These are phyloP conservation scores for Oryzias dopingdopingensis DNA, from an alignment of 2,797 vertebrate species.

Conservation along the genomic window DNA sequence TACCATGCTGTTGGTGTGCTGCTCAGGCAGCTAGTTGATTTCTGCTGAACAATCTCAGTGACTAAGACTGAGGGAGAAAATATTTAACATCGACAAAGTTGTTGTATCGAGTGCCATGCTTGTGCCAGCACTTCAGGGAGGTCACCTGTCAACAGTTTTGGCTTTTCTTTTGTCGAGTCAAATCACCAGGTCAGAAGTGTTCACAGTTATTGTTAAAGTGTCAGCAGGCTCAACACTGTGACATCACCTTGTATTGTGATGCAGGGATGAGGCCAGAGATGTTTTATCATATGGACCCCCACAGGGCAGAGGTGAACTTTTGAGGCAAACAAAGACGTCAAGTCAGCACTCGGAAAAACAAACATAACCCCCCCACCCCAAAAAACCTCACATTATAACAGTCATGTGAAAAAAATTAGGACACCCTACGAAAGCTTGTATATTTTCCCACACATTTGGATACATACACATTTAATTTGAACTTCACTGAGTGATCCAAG, in stretches of 20 bases:
- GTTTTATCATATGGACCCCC: conserved; percentile 45
- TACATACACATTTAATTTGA: no score
- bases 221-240: conserved; percentile 15
- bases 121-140: not conserved
- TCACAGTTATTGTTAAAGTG: conserved; percentile 11
- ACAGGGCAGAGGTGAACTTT: conserved; percentile 41
- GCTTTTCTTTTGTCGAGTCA: conserved; percentile 10
- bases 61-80: no score
- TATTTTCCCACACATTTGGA: no score
- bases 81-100: no score
- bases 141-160: conserved; percentile 13
- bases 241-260: conserved; percentile 6
- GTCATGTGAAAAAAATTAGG: no score
- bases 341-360: conserved; percentile 41
- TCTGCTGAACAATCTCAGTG: no score
- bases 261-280: conserved; percentile 10
- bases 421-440: no score
- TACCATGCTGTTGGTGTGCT: no score
- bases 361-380: no score
- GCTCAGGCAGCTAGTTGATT: no score
- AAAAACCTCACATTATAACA: conserved; percentile 2
- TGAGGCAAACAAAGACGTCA: conserved; percentile 25
- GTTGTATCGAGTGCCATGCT: no score
- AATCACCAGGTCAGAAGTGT: conserved; percentile 9
- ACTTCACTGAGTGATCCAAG: no score